These are phyloP conservation scores for Autographa pulchrina DNA, from an alignment of 2,888 invertebrate genomes.

Conservation along the genomic window DNA sequence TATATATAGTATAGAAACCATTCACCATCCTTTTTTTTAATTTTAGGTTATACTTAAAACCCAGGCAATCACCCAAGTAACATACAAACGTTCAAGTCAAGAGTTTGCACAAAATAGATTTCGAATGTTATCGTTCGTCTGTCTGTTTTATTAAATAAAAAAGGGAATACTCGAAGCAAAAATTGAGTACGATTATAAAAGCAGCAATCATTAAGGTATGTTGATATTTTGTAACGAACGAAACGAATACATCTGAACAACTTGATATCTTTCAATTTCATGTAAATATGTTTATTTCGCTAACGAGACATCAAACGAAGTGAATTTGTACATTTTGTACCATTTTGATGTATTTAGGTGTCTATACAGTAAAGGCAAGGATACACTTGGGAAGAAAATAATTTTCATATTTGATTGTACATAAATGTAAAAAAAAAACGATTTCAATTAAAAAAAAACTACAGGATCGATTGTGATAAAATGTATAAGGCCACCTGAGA, in stretches of 20 bases:
- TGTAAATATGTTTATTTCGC: constrained; percentile 31
- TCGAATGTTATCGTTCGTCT: neutral
- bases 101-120: no score
- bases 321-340: constrained; percentile 9
- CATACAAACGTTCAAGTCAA: no score
- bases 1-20: no score
- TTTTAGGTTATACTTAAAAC: no score
- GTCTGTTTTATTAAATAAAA: neutral
- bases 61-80: no score
- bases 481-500: no score
- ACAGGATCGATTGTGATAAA: no score
- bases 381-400: no score
- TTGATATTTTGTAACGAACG: constrained; percentile 6
- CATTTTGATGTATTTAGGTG: constrained; percentile 29
- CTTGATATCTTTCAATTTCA: constrained; percentile 19
- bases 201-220: constrained; percentile 2
- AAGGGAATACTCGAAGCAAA: neutral
- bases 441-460: no score
- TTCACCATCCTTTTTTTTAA: no score
- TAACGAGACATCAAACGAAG: constrained; percentile 46
- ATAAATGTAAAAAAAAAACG: no score
- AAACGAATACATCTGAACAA: constrained; percentile 23
- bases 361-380: constrained; percentile 13
- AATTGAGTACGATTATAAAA: neutral
- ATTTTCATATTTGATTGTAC: no score